These are phyloP conservation scores for Bergia sp. DNA, from an alignment of 92 coral and sea anemone genomes.

Conservation along the genomic window DNA sequence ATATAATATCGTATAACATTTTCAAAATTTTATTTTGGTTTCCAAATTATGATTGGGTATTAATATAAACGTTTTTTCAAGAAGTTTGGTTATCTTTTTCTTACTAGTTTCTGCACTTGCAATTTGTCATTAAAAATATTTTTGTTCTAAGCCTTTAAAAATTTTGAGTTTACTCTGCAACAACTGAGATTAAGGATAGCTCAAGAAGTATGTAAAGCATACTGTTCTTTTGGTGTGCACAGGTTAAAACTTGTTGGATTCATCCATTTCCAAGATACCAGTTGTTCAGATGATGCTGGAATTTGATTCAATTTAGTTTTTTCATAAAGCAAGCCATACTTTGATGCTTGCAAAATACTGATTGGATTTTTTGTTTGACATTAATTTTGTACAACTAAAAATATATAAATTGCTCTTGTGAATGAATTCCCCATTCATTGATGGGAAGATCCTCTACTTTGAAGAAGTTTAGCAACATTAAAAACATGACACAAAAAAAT, in stretches of 20 bases:
- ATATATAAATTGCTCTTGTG: too few relatives aligned
- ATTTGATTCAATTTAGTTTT: too few relatives aligned
- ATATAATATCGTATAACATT: constrained; percentile 23
- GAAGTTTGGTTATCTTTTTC: neutral
- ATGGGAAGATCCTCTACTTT: too few relatives aligned
- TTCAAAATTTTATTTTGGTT: constrained; percentile 40
- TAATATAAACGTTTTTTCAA: neutral
- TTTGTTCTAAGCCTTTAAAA: neutral
- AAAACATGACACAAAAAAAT: too few relatives aligned
- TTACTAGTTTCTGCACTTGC: neutral
- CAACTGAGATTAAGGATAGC: neutral
- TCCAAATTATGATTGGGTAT: constrained; percentile 20
- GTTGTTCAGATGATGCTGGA: neutral
- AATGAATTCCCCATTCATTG: too few relatives aligned
- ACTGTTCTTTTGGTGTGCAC: neutral
- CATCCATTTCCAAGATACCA: neutral
- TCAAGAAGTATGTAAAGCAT: neutral
- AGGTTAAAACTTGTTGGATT: too few relatives aligned
- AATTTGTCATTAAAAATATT: neutral
- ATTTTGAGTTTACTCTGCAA: neutral
- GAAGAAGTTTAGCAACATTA: too few relatives aligned
- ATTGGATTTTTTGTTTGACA: too few relatives aligned
- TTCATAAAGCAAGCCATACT: too few relatives aligned
- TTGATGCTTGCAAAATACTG: too few relatives aligned
- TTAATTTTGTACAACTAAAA: too few relatives aligned